Base-by-base conservation (phyloP, 2,113 vertebrate species). In the Urocitellus parryii region DNA sequence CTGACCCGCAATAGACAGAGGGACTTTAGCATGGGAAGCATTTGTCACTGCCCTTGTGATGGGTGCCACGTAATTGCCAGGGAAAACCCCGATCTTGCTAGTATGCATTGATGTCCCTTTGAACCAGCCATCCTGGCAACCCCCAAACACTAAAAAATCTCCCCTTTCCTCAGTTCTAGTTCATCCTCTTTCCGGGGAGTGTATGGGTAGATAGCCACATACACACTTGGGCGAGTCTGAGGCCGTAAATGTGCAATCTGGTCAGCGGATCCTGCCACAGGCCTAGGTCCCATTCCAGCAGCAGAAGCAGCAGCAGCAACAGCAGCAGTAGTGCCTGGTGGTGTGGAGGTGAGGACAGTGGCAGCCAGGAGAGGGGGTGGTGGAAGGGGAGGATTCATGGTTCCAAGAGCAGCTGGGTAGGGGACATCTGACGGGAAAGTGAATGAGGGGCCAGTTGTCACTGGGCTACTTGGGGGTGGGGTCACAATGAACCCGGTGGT, bases 71-170 rank as follows among this genome's bases (percentile, higher is more conserved):
- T 99, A 99, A 98, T 99, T 99, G 90, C 99, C 99, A 51, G 99
- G 99, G 97, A 99, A 99, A 80, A 99, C 99, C 61, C 99, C 99
- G 0, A 99, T 99, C 98, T 99, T 99, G 98, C 99, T 99, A 1
- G 99, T 99, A 94, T 99, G 99, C 99, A 99, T 99, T 53, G 99
- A 99, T 4, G 99, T 99, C 96, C 99, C 99, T 98, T 99, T 99
- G 98, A 99, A 99, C 99, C 99, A 99, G 97, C 99, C 99, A 39
- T 99, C 99, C 95, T 99, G 99, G 97, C 99, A 99, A 96, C 99
- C 99, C 74, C 99, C 99, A 97, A 99, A 99, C 56, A 99, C 99
- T 13, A 99, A 98, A 97, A 99, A 99, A 99, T 99, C 98, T 99
- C 99, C 8, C 99, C 99, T 97, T 99, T 99, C 77, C 99, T 98